Percentiles rank a stretch among this genome's conserved stretches.
phyloP scores from a whole-genome alignment of 2,797 vertebrate genomes.

The Chiroxiphia lanceolata region DNA sequence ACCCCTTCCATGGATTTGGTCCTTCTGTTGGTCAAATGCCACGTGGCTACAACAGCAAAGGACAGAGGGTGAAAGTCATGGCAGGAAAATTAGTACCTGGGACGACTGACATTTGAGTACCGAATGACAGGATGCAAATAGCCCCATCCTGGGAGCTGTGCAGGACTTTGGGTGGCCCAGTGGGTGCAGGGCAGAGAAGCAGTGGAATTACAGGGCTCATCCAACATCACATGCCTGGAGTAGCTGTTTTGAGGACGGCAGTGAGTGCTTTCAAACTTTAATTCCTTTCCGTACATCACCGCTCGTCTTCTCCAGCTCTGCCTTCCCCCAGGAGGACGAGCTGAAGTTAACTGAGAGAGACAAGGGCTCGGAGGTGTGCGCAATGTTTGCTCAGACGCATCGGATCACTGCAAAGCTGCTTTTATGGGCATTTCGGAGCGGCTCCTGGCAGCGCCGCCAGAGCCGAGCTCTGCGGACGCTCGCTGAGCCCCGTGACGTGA shows the following conservation, averaged over 20 bases:
- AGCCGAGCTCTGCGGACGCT: accelerated
- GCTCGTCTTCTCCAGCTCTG: not conserved
- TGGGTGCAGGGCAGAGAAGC: not conserved
- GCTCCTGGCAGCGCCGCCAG: not conserved
- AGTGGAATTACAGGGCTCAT: not conserved
- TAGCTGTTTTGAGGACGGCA: not conserved
- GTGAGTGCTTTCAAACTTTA: slow-evolving; percentile 25
- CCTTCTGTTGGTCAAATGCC: not conserved
- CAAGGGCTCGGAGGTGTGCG: slow-evolving; percentile 34
- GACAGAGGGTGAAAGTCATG: not conserved
- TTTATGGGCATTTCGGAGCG: slow-evolving; percentile 49
- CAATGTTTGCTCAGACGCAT: not conserved
- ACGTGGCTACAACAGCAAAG: not conserved
- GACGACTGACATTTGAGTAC: not conserved
- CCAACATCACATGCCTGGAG: not conserved
- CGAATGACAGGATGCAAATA: accelerated
- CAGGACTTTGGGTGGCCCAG: not conserved
- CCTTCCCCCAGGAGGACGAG: slow-evolving; percentile 32
- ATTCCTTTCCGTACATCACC: slow-evolving; percentile 13
- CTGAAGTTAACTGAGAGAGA: slow-evolving; percentile 57
- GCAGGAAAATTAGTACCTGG: not conserved
- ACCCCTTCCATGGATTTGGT: not conserved
- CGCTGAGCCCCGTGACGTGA: not conserved
- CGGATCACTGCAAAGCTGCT: not conserved
- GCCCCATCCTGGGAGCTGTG: not conserved